Percentiles rank a stretch among this genome's conserved stretches.
Conservation (phyloP, 2,113 vertebrate genomes). For the Epinephelus lanceolatus region DNA sequence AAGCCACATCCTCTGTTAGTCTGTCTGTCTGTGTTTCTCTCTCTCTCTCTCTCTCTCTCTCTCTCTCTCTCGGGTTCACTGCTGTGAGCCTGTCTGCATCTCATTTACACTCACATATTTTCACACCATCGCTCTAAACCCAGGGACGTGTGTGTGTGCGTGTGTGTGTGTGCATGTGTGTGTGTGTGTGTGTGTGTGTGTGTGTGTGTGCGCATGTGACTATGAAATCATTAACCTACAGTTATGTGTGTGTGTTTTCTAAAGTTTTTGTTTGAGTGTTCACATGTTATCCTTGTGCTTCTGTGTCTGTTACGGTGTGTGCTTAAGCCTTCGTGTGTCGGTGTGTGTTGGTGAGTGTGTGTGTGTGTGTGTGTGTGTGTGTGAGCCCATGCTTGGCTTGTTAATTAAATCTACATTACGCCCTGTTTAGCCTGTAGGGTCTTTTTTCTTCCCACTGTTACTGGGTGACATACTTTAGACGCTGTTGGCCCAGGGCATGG, state of each 20-base stretch:
- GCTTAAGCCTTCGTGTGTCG: not conserved
- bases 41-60: constrained; percentile 35
- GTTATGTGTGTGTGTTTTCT: constrained; percentile 18
- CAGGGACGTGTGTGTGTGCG: constrained; percentile 50
- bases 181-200: no score
- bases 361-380: constrained; percentile 29
- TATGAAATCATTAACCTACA: constrained; percentile 51
- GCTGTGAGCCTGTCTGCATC: constrained; percentile 83
- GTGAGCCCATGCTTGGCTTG: constrained; percentile 56
- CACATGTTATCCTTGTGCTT: not conserved
- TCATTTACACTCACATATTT: constrained; percentile 84
- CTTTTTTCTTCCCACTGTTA: constrained; percentile 54
- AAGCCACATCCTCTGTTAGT: constrained; percentile 69
- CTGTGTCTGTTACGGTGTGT: constrained; percentile 12
- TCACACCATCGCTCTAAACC: constrained; percentile 69
- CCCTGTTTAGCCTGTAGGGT: constrained; percentile 58
- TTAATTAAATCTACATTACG: constrained; percentile 83
- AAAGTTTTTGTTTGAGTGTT: constrained; percentile 11
- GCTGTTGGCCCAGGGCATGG: constrained; percentile 80
- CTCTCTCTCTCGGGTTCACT: constrained; percentile 50
- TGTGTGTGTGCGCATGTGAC: constrained; percentile 26
- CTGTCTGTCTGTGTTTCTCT: constrained; percentile 11
- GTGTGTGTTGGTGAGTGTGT: constrained; percentile 30
- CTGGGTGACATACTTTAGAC: constrained; percentile 78
- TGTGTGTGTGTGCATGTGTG: constrained; percentile 15